phyloP scores from a whole-genome alignment of 2,113 vertebrate species.

The Proterorhinus semilunaris region DNA sequence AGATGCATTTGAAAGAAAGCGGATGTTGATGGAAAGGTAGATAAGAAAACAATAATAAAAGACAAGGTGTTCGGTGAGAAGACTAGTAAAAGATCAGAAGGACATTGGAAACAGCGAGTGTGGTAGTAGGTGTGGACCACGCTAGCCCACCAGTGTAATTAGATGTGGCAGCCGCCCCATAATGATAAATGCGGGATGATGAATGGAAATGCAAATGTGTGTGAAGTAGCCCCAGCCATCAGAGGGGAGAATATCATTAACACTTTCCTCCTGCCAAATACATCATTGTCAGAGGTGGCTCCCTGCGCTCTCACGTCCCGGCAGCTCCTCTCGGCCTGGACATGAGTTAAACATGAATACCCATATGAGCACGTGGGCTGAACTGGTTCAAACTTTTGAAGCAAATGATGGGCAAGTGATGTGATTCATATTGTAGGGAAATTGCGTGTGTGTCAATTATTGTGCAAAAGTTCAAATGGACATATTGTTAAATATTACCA shows the following conservation, averaged over 20 bases:
- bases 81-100: conserved; percentile 30
- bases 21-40: conserved; percentile 28
- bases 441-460: neutral
- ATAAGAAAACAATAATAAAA: conserved; percentile 44
- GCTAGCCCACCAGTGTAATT: conserved; percentile 96
- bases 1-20: conserved; percentile 42
- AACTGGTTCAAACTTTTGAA: neutral
- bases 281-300: conserved; percentile 89
- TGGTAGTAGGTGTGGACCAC: conserved; percentile 78
- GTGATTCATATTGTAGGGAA: neutral
- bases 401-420: neutral
- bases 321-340: conserved; percentile 68
- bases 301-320: conserved; percentile 69
- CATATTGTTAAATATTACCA: too few species aligned
- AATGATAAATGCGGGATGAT: conserved; percentile 96
- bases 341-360: conserved; percentile 59
- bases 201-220: conserved; percentile 97
- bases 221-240: conserved; percentile 89
- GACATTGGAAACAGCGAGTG: conserved; percentile 63
- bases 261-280: conserved; percentile 92
- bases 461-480: too few species aligned
- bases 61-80: conserved; percentile 31
- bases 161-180: conserved; percentile 94
- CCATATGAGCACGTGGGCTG: neutral
- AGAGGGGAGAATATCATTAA: conserved; percentile 89